Evolutionary conservation across 2,797 vertebrate species (phyloP), one percentile per base, ranked within the genome.

Genomic region (Enteromius trimaculatus): DNA sequence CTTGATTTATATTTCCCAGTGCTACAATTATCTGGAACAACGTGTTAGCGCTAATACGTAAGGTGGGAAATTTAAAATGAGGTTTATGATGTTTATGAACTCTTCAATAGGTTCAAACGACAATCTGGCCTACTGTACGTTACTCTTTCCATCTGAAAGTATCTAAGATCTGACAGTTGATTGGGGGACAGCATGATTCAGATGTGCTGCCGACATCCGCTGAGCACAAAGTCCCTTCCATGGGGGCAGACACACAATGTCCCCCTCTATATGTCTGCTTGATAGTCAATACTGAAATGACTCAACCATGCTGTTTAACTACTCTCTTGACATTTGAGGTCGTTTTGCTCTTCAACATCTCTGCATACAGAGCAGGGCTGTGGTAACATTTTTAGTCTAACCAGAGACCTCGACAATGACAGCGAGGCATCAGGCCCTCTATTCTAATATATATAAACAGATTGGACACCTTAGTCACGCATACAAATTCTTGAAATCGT

Each of bases 181-280:
- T 51, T 81, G 72, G 39, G n/a, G 53, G 74, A 84, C 47, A 58
- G 16, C 2, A 23, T 75, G 51, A 83, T 83, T 62, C 62, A 69
- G 71, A 76, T 39, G 19, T 60, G 31, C 69, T 62, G 58, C 70
- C 42, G 62, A 71, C 72, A 66, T 86, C 66, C 72, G 84, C 72
- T 83, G 65, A 26, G 34, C 80, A 64, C 68, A 69, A 81, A 64
- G 77, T 86, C 77, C 72, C 74, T 82, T 82, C 82, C 84, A 82
- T 71, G 60, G 42, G 75, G 78, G 78, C 11, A 76, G 75, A 62
- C 29, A 51, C 51, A 77, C 29, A 81, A 68, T 69, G 72, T 37
- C 62, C 80, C 79, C 69, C 77, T 77, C 42, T 62, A 68, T 72
- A 14, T 81, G 60, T 71, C 68, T 84, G 44, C 34, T 58, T 2